phyloP scores from a whole-genome alignment of 2,888 invertebrate genomes.

The Drosophila stalkeri region DNA sequence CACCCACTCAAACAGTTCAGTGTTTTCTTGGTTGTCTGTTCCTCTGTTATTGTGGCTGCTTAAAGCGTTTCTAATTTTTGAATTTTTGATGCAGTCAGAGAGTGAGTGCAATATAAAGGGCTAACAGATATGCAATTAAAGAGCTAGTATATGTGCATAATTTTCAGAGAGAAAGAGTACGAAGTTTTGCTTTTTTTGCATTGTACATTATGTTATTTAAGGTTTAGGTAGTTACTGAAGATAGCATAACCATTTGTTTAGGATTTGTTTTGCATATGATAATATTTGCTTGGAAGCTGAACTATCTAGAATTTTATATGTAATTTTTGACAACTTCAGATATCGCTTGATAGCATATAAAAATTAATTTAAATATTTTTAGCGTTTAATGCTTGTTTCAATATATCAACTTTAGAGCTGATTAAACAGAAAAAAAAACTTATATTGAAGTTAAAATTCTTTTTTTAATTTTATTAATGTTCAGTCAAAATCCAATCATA shows the following conservation, averaged over 20 bases:
- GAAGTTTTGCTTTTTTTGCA: not conserved
- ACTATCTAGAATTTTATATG: no score
- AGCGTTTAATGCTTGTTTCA: no score
- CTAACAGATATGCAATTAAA: not conserved
- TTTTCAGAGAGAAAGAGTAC: no score
- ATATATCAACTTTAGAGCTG: no score
- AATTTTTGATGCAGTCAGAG: not conserved
- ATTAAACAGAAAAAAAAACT: no score
- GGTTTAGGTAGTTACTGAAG: not conserved
- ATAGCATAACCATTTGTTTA: no score
- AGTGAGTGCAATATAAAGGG: not conserved
- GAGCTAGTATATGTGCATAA: not conserved
- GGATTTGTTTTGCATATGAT: not conserved
- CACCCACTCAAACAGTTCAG: slow-evolving; percentile 16
- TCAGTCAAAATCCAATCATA: no score
- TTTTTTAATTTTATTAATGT: no score
- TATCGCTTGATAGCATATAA: no score
- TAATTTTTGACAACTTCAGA: no score
- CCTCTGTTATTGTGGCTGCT: slow-evolving; percentile 46
- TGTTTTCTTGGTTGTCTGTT: slow-evolving; percentile 30
- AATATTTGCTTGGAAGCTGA: not conserved
- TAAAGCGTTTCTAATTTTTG: slow-evolving; percentile 47
- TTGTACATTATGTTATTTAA: not conserved
- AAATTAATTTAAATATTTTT: no score
- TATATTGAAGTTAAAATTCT: no score